A percentile compares a stretch with the other conserved stretches of the same genome.
These are phyloP conservation scores for Macrotus californicus DNA, from an alignment of 2,113 vertebrate species.

Conservation along the genomic window DNA sequence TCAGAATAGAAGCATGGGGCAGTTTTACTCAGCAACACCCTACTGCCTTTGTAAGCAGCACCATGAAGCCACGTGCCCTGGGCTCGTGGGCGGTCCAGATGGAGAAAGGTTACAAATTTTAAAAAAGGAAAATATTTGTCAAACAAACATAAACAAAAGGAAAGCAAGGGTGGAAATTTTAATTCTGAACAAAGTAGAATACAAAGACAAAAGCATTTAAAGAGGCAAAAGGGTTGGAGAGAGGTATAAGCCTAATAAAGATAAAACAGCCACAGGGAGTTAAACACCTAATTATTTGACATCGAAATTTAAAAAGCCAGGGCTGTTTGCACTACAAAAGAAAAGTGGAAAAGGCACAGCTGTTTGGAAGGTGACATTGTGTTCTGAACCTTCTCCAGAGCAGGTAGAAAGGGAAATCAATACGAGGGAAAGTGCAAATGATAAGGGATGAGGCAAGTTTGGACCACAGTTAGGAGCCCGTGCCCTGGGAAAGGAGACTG, in stretches of 20 bases:
- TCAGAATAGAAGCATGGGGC: background rate
- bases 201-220: constrained; percentile 23
- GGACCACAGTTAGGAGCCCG: background rate
- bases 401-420: background rate
- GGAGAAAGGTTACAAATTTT: constrained; percentile 38
- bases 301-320: constrained; percentile 2
- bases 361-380: background rate
- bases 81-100: constrained; percentile 4
- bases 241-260: background rate
- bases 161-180: constrained; percentile 38
- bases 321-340: background rate
- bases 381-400: background rate
- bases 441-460: background rate
- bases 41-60: constrained; percentile 24
- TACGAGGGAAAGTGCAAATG: background rate
- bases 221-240: constrained; percentile 23
- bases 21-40: background rate
- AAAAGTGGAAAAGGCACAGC: background rate
- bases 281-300: background rate
- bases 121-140: constrained; percentile 53
- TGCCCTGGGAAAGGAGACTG: background rate
- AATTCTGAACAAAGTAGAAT: constrained; percentile 16
- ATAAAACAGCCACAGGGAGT: background rate
- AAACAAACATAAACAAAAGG: constrained; percentile 51
- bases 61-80: background rate